A percentile compares a stretch with the other conserved stretches of the same genome.
These are phyloP conservation scores for Numida meleagris DNA, from an alignment of 2,113 vertebrate genomes.

Conservation along the genomic window DNA sequence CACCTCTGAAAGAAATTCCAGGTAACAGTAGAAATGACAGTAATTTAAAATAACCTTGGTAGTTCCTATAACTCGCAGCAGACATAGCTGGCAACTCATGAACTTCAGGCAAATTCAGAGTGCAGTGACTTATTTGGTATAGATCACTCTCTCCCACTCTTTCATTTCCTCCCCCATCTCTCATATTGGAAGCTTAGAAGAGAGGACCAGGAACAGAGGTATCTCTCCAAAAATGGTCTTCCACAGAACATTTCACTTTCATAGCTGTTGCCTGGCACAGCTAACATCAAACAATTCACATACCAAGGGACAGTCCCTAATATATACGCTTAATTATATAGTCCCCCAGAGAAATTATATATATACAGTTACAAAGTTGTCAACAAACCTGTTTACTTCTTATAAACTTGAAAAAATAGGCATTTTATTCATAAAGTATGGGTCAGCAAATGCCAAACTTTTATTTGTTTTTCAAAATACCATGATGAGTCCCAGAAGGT, in stretches of 20 bases:
- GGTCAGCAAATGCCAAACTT: background rate
- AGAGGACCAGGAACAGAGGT: background rate
- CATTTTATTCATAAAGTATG: background rate
- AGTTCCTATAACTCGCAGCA: background rate
- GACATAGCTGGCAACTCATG: background rate
- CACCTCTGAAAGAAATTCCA: background rate
- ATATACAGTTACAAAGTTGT: background rate
- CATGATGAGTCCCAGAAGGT: background rate
- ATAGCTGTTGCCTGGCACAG: background rate
- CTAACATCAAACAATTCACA: too few species aligned
- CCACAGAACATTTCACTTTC: background rate
- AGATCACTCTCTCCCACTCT: background rate
- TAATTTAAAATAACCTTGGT: background rate
- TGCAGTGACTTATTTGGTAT: background rate
- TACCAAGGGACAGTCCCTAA: background rate
- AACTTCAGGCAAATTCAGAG: background rate
- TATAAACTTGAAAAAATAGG: background rate
- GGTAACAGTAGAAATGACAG: background rate
- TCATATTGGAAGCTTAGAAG: background rate
- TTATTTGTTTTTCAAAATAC: background rate
- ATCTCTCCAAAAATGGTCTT: background rate
- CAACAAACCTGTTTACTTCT: background rate
- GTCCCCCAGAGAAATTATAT: too few species aligned
- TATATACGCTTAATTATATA: too few species aligned
- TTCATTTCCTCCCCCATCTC: background rate